Percentiles rank a stretch among this genome's conserved stretches.
Evolutionary conservation across 1,140 invertebrate genomes (phyloP).

Genomic region (Drosophila sproati): DNA sequence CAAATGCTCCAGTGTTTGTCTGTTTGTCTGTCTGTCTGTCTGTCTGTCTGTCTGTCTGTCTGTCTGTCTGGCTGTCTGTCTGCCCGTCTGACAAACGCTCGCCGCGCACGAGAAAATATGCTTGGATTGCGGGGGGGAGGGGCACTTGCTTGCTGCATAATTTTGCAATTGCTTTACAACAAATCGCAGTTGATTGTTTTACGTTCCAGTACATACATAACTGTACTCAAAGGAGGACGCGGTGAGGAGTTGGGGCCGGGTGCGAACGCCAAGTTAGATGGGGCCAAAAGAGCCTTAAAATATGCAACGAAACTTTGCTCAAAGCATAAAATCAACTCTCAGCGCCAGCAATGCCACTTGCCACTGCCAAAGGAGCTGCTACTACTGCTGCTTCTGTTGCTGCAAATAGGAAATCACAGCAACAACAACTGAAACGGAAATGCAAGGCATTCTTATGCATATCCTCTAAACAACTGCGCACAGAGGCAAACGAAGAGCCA

Average conservation of each 20-base stretch:
- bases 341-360: slow-evolving; percentile 71
- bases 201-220: slow-evolving; percentile 66
- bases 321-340: slow-evolving; percentile 81
- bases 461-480: slow-evolving; percentile 77
- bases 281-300: slow-evolving; percentile 76
- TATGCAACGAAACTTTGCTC: slow-evolving; percentile 82
- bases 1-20: slow-evolving; percentile 71
- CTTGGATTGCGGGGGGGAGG: slow-evolving; percentile 8
- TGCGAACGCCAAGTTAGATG: slow-evolving; percentile 1
- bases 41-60: background rate
- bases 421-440: slow-evolving; percentile 79
- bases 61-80: slow-evolving; percentile 6
- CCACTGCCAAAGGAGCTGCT: slow-evolving; percentile 38
- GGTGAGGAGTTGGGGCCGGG: background rate
- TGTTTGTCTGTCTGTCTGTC: slow-evolving; percentile 54
- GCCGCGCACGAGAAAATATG: slow-evolving; percentile 72
- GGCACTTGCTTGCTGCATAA: slow-evolving; percentile 58
- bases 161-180: slow-evolving; percentile 80
- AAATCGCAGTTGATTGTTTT: slow-evolving; percentile 83
- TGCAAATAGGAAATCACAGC: slow-evolving; percentile 74
- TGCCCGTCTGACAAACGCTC: slow-evolving; percentile 62
- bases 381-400: slow-evolving; percentile 10
- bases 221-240: slow-evolving; percentile 32
- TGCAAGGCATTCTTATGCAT: slow-evolving; percentile 83
- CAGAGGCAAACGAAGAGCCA: slow-evolving; percentile 36